Conservation (phyloP, 2,113 vertebrate species). For the Lichenostomus cassidix region DNA sequence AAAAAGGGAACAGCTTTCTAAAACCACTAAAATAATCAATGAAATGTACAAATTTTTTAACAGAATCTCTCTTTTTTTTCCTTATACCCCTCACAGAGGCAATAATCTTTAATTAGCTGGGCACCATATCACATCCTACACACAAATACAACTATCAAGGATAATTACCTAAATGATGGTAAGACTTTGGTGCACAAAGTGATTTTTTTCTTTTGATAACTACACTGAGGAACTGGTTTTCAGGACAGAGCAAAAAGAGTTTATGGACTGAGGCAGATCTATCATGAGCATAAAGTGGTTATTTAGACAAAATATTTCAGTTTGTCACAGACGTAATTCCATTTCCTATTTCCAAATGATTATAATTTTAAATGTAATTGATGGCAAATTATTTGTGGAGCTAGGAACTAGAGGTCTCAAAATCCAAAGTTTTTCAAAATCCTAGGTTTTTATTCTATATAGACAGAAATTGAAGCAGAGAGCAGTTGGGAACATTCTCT, state of each 20-base stretch:
- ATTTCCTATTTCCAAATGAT: not conserved
- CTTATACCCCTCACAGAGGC: not conserved
- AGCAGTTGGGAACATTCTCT: not conserved
- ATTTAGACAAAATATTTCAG: conserved; percentile 43
- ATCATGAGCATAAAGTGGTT: not conserved
- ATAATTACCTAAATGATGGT: not conserved
- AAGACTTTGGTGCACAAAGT: not conserved
- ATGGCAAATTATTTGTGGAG: not conserved
- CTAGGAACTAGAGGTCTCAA: not conserved
- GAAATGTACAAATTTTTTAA: not conserved
- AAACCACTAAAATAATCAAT: not conserved
- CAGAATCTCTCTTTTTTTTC: not conserved
- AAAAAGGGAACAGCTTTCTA: not conserved
- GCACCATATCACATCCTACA: not conserved
- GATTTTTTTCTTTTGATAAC: not conserved
- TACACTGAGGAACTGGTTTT: not conserved
- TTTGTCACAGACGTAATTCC: not conserved
- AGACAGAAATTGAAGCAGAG: not conserved
- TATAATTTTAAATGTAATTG: conserved; percentile 7
- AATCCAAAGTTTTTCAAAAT: not conserved
- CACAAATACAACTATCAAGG: not conserved
- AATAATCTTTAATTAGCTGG: not conserved
- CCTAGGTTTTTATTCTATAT: not conserved
- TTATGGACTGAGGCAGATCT: not conserved
- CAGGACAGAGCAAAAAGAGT: not conserved